A percentile compares a stretch with the other conserved stretches of the same genome.
Evolutionary conservation across 2,888 invertebrate species (phyloP).

Genomic region (Euplexia lucipara): DNA sequence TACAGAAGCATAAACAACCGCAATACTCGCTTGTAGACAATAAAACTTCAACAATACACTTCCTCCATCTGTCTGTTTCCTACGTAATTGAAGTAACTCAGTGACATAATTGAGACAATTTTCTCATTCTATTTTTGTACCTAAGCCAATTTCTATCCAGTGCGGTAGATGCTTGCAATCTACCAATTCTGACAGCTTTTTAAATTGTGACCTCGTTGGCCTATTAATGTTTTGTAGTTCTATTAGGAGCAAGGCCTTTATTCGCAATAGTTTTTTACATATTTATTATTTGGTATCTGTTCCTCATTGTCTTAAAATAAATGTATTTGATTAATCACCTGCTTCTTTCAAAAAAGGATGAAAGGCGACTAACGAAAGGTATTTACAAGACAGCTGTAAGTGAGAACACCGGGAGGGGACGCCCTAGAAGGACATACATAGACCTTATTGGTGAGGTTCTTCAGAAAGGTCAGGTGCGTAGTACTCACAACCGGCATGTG

Average conservation of each 20-base stretch:
- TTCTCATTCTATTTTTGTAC: constrained; percentile 72
- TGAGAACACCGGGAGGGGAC: too few relatives aligned
- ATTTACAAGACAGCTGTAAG: too few relatives aligned
- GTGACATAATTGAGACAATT: constrained; percentile 72
- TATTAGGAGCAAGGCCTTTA: constrained; percentile 23
- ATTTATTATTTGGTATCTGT: not conserved
- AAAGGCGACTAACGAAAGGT: too few relatives aligned
- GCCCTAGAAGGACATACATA: too few relatives aligned
- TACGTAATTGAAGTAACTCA: constrained; percentile 67
- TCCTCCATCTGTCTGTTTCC: constrained; percentile 57
- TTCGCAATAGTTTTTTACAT: constrained; percentile 1
- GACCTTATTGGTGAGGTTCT: too few relatives aligned
- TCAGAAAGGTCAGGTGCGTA: too few relatives aligned
- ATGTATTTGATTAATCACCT: too few relatives aligned
- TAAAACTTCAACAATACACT: constrained; percentile 53
- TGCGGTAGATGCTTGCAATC: constrained; percentile 53
- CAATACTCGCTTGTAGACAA: constrained; percentile 12
- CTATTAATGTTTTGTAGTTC: constrained; percentile 17
- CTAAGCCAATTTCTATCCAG: constrained; percentile 66
- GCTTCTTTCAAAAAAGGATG: too few relatives aligned
- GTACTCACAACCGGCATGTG: too few relatives aligned
- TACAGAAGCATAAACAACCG: not conserved
- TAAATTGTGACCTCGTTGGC: constrained; percentile 35
- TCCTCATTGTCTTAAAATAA: too few relatives aligned
- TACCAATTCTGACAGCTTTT: constrained; percentile 51